Evolutionary conservation across 1,140 invertebrate genomes (phyloP), one percentile per base, ranked within the genome.

Genomic region (Littorina saxatilis): DNA sequence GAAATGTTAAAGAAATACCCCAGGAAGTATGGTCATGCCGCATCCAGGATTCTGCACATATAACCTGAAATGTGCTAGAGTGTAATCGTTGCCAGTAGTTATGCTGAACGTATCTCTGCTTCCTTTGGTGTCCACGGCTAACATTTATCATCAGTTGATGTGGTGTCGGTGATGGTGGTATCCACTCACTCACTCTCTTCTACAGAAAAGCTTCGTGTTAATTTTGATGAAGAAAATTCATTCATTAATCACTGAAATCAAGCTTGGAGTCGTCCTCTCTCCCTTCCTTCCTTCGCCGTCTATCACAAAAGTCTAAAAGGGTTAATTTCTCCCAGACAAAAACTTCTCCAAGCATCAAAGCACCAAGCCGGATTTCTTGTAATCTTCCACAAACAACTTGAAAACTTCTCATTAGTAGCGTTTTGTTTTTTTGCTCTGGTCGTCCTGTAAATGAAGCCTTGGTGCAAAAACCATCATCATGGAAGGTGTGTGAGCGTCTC

Each of bases 31-130:
- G 23, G 66, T 68, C 66, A 68, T 35, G 66, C 66, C 66, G 66
- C 66, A 68, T 39, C 66, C 66, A 68, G 35, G 66, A 68, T 39
- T 68, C 66, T 68, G 66, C 66, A 68, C 66, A 68, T 32, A 17
- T 68, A 32, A 29, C 23, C 4, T 63, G 11, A 63, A 27, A 20
- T 17, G 17, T 13, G 9, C 9, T 68, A 5, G 32, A 68, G 55
- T 58, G n/a, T 58, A 23, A 58, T 23, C 55, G 4, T 4, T 7
- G 55, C n/a, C 55, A 58, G 23, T 58, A 27, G 5, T 20, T 58
- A 58, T 27, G 20, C 9, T 20, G 20, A 50, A 50, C 47, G 9
- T 50, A 50, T 20, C 20, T 20, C 47, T 11, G 47, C 17, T 5
- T 58, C 23, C 15, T 58, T 23, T 58, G 17, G 9, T 58, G 4